These are phyloP conservation scores for Ametastegia equiseti DNA, from an alignment of 2,888 invertebrate species.

Conservation along the genomic window DNA sequence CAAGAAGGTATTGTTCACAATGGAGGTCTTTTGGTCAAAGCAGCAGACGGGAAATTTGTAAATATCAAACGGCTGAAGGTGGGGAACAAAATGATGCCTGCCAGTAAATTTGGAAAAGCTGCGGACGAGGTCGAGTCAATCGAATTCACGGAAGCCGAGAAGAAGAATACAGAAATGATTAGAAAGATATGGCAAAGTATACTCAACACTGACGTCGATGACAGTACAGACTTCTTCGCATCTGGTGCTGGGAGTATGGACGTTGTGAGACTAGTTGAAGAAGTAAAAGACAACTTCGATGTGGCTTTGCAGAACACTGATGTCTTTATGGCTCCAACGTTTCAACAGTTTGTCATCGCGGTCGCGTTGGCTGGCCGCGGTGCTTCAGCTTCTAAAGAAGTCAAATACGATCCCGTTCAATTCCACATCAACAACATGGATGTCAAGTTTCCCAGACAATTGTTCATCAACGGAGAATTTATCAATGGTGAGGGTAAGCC, in stretches of 20 bases:
- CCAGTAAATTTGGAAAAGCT: slow-evolving; percentile 85
- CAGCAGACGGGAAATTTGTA: slow-evolving; percentile 88
- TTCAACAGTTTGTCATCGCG: slow-evolving; percentile 86
- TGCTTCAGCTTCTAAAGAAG: slow-evolving; percentile 77
- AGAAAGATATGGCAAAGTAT: slow-evolving; percentile 91
- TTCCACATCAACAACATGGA: slow-evolving; percentile 90
- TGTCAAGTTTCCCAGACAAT: slow-evolving; percentile 91
- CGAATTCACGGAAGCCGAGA: slow-evolving; percentile 87
- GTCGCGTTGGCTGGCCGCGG: slow-evolving; percentile 85
- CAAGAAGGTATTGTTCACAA: slow-evolving; percentile 82
- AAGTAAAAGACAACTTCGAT: slow-evolving; percentile 89
- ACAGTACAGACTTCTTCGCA: slow-evolving; percentile 93
- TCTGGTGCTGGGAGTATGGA: slow-evolving; percentile 98
- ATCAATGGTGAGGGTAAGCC: slow-evolving; percentile 85
- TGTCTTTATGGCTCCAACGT: slow-evolving; percentile 94
- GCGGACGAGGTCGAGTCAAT: slow-evolving; percentile 78
- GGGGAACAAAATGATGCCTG: slow-evolving; percentile 89
- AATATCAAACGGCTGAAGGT: slow-evolving; percentile 88
- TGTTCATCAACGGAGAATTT: slow-evolving; percentile 95
- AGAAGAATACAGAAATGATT: slow-evolving; percentile 81
- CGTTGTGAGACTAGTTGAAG: slow-evolving; percentile 94
- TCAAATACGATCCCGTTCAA: slow-evolving; percentile 86
- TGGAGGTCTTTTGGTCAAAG: slow-evolving; percentile 88
- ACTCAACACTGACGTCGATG: slow-evolving; percentile 83
- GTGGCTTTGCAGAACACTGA: slow-evolving; percentile 91